Evolutionary conservation across 1,140 invertebrate species (phyloP).

Genomic region (Ceratosolen fusciceps): DNA sequence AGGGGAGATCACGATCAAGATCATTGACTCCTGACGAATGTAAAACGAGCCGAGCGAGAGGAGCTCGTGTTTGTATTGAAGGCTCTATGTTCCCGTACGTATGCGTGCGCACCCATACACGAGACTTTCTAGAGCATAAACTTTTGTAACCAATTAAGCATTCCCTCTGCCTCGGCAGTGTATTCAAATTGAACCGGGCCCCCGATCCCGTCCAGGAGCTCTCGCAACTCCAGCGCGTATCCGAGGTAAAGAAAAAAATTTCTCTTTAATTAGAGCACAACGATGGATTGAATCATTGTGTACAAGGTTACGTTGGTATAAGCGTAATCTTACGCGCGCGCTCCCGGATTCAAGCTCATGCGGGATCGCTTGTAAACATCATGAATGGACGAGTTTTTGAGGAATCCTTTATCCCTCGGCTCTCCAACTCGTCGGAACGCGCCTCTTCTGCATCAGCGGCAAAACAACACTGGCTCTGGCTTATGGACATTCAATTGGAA

Average conservation of each 20-base stretch:
- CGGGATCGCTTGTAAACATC: background rate
- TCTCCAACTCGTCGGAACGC: too few relatives aligned
- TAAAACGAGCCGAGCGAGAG: constrained; percentile 55
- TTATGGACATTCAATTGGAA: background rate
- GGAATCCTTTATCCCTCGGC: too few relatives aligned
- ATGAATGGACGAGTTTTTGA: background rate
- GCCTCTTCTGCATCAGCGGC: too few relatives aligned
- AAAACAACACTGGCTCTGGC: background rate
- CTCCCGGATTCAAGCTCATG: background rate
- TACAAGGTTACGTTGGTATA: constrained; percentile 8
- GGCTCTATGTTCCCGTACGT: background rate
- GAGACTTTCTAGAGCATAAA: constrained; percentile 14
- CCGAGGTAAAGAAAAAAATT: background rate
- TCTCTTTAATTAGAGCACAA: background rate
- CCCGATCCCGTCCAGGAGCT: background rate
- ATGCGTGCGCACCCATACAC: background rate
- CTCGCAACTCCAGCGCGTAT: background rate
- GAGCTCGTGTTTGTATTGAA: constrained; percentile 4
- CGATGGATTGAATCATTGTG: constrained; percentile 4
- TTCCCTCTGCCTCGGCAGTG: background rate
- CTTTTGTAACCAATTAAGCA: constrained; percentile 27
- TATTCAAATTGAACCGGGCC: background rate
- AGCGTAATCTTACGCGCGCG: background rate
- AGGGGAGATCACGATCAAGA: constrained; percentile 62
- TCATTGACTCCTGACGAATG: constrained; percentile 64